Percentiles rank a stretch among this genome's conserved stretches.
Conservation (phyloP, 2,113 vertebrate species). For the Prolemur simus region DNA sequence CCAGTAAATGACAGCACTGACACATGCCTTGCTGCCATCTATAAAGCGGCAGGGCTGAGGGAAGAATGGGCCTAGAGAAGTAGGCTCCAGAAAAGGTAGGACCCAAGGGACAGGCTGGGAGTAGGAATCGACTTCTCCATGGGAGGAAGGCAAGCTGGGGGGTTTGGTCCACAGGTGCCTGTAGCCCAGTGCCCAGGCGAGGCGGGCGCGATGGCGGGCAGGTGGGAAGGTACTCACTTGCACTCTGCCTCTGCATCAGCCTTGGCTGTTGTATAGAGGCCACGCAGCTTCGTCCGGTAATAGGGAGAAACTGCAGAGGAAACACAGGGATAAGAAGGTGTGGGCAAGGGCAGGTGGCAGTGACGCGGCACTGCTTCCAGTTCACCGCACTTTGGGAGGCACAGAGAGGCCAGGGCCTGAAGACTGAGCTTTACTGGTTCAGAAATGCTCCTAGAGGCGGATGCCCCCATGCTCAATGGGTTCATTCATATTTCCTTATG, state of each 20-base stretch:
- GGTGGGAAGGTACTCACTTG: conserved; percentile 82
- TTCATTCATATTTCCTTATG: not conserved
- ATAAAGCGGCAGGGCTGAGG: not conserved
- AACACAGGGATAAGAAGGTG: conserved; percentile 9
- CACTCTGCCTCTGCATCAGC: conserved; percentile 95
- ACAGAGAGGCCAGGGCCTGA: not conserved
- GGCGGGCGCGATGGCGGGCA: fast-evolving
- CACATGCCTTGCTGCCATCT: not conserved
- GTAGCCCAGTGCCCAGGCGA: not conserved
- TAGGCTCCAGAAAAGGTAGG: not conserved
- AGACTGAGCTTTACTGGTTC: not conserved
- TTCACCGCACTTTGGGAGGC: not conserved
- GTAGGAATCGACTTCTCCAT: not conserved
- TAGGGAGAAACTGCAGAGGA: conserved; percentile 90
- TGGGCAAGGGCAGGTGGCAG: not conserved
- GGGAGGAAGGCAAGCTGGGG: not conserved
- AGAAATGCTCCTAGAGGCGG: not conserved
- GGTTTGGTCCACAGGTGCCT: fast-evolving
- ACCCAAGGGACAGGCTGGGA: not conserved
- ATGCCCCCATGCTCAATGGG: fast-evolving
- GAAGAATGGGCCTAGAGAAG: not conserved
- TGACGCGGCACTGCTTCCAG: fast-evolving
- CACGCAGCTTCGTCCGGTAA: conserved; percentile 93
- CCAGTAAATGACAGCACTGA: fast-evolving
- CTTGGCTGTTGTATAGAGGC: conserved; percentile 94